Evolutionary conservation across 1,140 invertebrate genomes (phyloP), one percentile per base, ranked within the genome.

Genomic region (Pseudomyrmex flavicornis): DNA sequence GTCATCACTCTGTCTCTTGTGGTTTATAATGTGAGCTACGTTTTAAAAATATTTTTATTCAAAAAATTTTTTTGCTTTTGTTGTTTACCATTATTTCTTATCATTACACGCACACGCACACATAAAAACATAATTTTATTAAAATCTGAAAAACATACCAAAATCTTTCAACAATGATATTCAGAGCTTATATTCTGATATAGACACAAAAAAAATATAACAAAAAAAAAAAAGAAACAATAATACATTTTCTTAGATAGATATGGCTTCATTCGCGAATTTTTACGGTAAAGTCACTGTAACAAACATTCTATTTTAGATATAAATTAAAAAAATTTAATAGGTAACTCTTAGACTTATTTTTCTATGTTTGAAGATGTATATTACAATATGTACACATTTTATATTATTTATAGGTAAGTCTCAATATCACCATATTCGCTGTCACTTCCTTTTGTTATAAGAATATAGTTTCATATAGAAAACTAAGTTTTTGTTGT

Each of bases 401-500:
- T 35, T 35, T 35, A 35, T 35, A 35, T 35, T 35, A 35, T 35
- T 35, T 35, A 35, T 93, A 91, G 90, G 90, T 93, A 93, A 92
- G 91, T 93, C 88, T 89, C 89, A 84, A 90, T 91, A 93, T 92
- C 91, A 91, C 87, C 88, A 87, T 85, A 88, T 89, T 87, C 74
- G 66, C 84, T 92, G 90, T 92, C 85, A 83, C 77, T 69, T 62
- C 69, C 62, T 35, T 35, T 83, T 85, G 82, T 94, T 94, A 94
- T 88, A 94, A 94, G 93, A 94, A 94, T 94, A 94, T 93, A 94
- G 91, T 93, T 93, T 85, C 92, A 89, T 89, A 92, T 94, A 94
- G 91, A 94, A 94, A 94, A 94, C 93, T 94, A 94, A 94, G 92
- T 93, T 92, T 93, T 92, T 89, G 86, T 92, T 85, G 86, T 92